A percentile compares a stretch with the other conserved stretches of the same genome.
These are phyloP conservation scores for Anagrus nilaparvatae DNA, from an alignment of 1,140 invertebrate genomes.

Conservation along the genomic window DNA sequence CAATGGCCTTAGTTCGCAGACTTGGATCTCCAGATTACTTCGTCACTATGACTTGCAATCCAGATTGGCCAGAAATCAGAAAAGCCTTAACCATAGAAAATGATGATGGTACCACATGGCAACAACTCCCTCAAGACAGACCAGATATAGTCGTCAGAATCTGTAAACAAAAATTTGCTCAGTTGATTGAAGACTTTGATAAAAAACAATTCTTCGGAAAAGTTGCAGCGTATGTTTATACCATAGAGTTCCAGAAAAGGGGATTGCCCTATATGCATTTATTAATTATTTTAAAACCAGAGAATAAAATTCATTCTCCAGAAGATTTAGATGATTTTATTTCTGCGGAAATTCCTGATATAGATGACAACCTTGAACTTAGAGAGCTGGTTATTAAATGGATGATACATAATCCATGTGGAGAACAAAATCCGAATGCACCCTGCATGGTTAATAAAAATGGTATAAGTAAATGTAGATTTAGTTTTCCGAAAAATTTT, in stretches of 20 bases:
- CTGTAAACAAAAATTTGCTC: not conserved
- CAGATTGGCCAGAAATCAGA: conserved; percentile 18
- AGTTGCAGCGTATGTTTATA: not conserved
- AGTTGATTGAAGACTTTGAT: not conserved
- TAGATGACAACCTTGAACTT: too few species aligned
- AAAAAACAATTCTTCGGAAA: not conserved
- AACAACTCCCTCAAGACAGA: conserved; percentile 26
- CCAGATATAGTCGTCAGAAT: conserved; percentile 13
- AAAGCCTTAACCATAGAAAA: too few species aligned
- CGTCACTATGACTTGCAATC: conserved; percentile 6
- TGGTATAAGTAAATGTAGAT: too few species aligned
- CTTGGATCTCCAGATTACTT: conserved; percentile 4
- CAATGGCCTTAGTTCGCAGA: conserved; percentile 8
- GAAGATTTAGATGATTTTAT: too few species aligned
- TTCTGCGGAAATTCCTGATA: too few species aligned
- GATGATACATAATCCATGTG: too few species aligned
- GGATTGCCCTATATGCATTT: conserved; percentile 4
- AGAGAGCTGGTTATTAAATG: too few species aligned
- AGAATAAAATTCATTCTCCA: too few species aligned
- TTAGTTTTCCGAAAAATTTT: too few species aligned
- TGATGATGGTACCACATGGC: conserved; percentile 24
- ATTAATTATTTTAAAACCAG: too few species aligned
- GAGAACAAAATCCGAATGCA: too few species aligned
- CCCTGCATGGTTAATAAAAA: too few species aligned
- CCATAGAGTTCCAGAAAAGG: not conserved